phyloP scores from a whole-genome alignment of 2,888 invertebrate species.

The Oeneis ivallda region DNA sequence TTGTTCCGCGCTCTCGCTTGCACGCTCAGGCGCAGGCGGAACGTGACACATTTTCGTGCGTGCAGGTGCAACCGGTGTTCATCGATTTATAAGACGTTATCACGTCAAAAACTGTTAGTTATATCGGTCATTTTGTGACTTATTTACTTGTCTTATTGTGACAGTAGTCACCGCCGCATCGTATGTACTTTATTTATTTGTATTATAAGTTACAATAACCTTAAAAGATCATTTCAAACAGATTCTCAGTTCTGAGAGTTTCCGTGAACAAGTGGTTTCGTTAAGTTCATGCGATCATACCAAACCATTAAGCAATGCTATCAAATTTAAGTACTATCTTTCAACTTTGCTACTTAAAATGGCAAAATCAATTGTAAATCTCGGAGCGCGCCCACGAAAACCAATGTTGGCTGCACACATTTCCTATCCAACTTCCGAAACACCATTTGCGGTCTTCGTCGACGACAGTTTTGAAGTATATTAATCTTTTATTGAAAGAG shows the following conservation, averaged over 20 bases:
- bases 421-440: constrained; percentile 35
- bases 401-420: constrained; percentile 28
- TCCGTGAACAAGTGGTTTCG: background rate
- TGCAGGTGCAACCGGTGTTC: too few species aligned
- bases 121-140: too few species aligned
- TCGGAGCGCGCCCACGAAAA: constrained; percentile 9
- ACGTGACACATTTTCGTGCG: too few species aligned
- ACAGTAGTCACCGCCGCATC: too few species aligned
- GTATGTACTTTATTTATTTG: too few species aligned
- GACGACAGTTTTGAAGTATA: constrained; percentile 33
- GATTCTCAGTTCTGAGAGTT: background rate
- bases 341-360: constrained; percentile 30
- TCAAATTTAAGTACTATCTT: constrained; percentile 13
- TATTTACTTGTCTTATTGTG: too few species aligned
- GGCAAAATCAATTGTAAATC: constrained; percentile 31
- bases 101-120: too few species aligned
- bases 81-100: too few species aligned
- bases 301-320: constrained; percentile 17
- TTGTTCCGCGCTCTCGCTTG: too few species aligned
- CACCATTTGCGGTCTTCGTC: constrained; percentile 33
- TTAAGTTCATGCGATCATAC: background rate
- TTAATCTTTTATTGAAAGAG: constrained; percentile 36
- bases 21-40: too few species aligned
- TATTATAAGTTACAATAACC: too few species aligned
- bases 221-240: background rate